Evolutionary conservation across 2,888 invertebrate species (phyloP).

Genomic region (Perizoma affinitatum): DNA sequence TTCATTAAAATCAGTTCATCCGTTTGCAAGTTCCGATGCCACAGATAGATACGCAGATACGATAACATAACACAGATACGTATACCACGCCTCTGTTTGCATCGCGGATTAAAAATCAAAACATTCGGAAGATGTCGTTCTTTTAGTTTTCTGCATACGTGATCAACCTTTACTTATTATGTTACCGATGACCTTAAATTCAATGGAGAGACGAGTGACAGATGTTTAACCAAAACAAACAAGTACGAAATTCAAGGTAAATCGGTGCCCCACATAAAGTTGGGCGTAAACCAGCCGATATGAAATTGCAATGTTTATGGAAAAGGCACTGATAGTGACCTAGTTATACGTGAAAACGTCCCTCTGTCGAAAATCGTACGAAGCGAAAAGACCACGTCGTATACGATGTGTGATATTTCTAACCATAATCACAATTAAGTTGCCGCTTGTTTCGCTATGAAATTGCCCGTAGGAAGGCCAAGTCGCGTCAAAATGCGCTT

Average conservation of each 20-base stretch:
- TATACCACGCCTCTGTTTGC: too few relatives aligned
- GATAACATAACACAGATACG: too few relatives aligned
- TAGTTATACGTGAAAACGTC: neutral
- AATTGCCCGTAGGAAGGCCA: conserved; percentile 7
- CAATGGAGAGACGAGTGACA: conserved; percentile 28
- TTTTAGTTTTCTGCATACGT: conserved; percentile 7
- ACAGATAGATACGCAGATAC: too few relatives aligned
- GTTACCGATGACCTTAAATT: conserved; percentile 24
- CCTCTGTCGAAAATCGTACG: neutral
- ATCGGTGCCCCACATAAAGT: conserved; percentile 22
- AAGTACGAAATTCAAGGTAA: conserved; percentile 36
- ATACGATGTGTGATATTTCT: too few relatives aligned
- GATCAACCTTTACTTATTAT: neutral
- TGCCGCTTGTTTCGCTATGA: neutral
- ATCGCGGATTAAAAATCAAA: too few relatives aligned
- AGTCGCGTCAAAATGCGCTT: too few relatives aligned
- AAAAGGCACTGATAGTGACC: too few relatives aligned
- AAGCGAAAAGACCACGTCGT: too few relatives aligned
- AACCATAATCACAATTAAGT: neutral
- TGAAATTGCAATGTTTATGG: conserved; percentile 1
- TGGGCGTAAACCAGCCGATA: conserved; percentile 20
- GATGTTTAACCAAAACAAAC: conserved; percentile 29
- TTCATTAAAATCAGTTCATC: too few relatives aligned
- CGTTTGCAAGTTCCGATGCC: too few relatives aligned
- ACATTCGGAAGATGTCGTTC: too few relatives aligned